Base-by-base conservation (phyloP, 2,888 invertebrate genomes). In the Eupelmus urozonus region DNA sequence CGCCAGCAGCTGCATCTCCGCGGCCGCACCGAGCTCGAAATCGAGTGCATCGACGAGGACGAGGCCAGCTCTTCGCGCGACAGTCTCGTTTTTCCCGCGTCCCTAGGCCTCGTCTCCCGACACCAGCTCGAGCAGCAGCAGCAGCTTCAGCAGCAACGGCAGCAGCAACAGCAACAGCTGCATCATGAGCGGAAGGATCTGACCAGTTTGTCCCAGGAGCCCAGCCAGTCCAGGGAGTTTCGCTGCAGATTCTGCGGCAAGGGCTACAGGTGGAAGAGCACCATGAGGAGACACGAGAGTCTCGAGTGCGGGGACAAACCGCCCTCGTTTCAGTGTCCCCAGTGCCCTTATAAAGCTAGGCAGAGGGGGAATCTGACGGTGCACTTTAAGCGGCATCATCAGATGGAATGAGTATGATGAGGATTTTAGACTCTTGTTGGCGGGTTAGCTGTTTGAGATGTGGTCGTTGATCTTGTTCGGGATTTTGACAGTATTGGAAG, bases 171-270 rank as follows among this genome's bases (percentile, higher is more conserved):
- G 13, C 65, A 60, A 29, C 51, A 65, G 16, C 69, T 70, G 4
- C 69, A 78, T n/a, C 59, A 78, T 27, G 59, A 45, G 27, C 72
- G 51, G 3, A 27, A 65, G 40, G 55, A 51, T 3, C 45, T 4
- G 83, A 82, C 62, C 80, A 80, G 42, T 9, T n/a, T 63, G 82
- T 82, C 71, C 80, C 83, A 78, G 82, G 86, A 83, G 79, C 76
- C 80, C 3, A 78, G 80, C 40, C 80, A 78, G 53, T 59, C 60
- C 20, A 34, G 80, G 0, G 76, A 81, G 23, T 81, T 81, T 51
- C 65, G 75, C 1, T 81, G 80, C 34, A 25, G 80, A 18, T 81
- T 81, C 40, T 81, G 80, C 67, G 80, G 80, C 11, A 81, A 81
- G 16, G 80, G 80, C 13, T 81, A 81, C 42, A 65, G 80, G 25